A percentile compares a stretch with the other conserved stretches of the same genome.
Conservation (phyloP, 2,888 invertebrate genomes). For the Catocala fraxini region DNA sequence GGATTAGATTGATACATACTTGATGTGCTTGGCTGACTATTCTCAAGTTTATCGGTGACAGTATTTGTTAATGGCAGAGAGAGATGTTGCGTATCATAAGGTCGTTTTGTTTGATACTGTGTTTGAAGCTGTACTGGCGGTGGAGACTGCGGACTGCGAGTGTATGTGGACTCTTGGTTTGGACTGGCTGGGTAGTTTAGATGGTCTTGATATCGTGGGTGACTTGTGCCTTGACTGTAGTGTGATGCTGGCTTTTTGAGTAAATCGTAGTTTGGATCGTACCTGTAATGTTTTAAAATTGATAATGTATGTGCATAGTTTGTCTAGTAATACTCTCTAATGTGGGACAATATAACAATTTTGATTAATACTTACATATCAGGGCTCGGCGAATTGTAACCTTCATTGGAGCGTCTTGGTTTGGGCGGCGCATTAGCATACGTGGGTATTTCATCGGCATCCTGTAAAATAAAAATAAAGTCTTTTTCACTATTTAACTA, state of each 20-base stretch:
- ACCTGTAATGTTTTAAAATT: constrained; percentile 73
- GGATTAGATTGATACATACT: constrained; percentile 77
- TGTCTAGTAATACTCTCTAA: constrained; percentile 3
- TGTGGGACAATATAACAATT: background rate
- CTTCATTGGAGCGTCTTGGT: constrained; percentile 93
- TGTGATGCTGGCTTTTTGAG: constrained; percentile 86
- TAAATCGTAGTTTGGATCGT: constrained; percentile 86
- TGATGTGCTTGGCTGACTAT: constrained; percentile 71
- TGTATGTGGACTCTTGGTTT: constrained; percentile 84
- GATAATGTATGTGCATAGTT: constrained; percentile 9
- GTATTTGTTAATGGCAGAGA: constrained; percentile 81
- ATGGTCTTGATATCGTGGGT: constrained; percentile 77
- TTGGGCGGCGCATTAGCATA: constrained; percentile 97
- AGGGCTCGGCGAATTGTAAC: constrained; percentile 92
- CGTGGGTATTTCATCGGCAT: constrained; percentile 86
- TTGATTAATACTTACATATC: constrained; percentile 82
- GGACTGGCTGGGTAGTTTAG: constrained; percentile 73
- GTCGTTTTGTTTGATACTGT: constrained; percentile 74
- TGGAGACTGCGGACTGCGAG: constrained; percentile 82
- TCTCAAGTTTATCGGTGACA: constrained; percentile 75
- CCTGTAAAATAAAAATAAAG: constrained; percentile 55
- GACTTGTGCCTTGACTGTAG: constrained; percentile 80
- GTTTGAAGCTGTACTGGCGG: constrained; percentile 73
- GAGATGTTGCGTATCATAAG: constrained; percentile 81
- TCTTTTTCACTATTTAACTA: constrained; percentile 3